phyloP scores from a whole-genome alignment of 2,888 invertebrate species.

The Leucophora obtusa region DNA sequence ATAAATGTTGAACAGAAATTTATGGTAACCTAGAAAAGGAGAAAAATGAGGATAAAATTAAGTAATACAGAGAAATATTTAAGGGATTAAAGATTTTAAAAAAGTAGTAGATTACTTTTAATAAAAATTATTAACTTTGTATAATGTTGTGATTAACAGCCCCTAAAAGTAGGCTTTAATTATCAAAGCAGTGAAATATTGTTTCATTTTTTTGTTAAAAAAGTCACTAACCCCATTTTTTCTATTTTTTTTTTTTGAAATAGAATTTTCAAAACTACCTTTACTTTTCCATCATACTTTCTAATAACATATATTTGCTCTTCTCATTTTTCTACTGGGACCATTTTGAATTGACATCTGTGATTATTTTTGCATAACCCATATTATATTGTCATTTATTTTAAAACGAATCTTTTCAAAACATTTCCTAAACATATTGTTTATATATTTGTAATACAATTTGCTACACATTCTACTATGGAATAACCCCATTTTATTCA shows the following conservation, averaged over 20 bases:
- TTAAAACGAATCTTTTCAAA: constrained; percentile 1
- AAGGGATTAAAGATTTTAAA: too few relatives aligned
- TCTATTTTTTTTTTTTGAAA: too few relatives aligned
- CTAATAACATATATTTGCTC: neutral
- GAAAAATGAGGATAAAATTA: neutral
- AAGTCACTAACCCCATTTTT: too few relatives aligned
- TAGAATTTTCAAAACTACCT: too few relatives aligned
- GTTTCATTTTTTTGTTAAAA: too few relatives aligned
- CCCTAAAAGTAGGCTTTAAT: too few relatives aligned
- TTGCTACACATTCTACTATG: neutral
- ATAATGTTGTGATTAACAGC: too few relatives aligned
- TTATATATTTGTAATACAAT: neutral
- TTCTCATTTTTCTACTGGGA: neutral
- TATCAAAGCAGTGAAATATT: too few relatives aligned
- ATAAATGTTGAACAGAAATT: constrained; percentile 21
- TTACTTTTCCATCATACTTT: neutral
- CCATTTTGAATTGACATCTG: constrained; percentile 4
- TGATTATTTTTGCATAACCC: constrained; percentile 7
- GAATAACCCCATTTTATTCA: neutral
- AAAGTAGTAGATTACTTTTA: too few relatives aligned
- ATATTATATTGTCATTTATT: constrained; percentile 17
- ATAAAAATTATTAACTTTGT: too few relatives aligned
- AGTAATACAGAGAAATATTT: too few relatives aligned
- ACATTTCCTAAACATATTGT: constrained; percentile 5
- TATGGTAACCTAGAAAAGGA: neutral